Evolutionary conservation across 1,140 invertebrate species (phyloP).

Genomic region (Adelges cooleyi): DNA sequence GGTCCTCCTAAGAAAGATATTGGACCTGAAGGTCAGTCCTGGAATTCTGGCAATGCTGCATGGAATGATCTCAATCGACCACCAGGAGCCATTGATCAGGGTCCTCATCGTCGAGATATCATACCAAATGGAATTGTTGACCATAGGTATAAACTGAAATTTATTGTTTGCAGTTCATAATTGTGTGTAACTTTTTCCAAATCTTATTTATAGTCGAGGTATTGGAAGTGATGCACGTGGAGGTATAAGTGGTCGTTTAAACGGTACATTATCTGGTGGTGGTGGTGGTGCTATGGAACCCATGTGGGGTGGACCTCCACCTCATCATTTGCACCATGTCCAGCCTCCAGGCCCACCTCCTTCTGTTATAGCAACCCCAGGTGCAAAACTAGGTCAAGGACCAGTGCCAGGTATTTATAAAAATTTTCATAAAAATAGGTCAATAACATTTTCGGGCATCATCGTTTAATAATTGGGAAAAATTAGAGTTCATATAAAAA

Average conservation of each 20-base stretch:
- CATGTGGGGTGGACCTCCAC: constrained; percentile 53
- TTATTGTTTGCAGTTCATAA: no score
- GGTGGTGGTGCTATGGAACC: constrained; percentile 44
- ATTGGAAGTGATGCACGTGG: constrained; percentile 47
- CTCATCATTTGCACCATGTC: constrained; percentile 41
- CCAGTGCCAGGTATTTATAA: constrained; percentile 15
- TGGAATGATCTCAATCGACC: constrained; percentile 32
- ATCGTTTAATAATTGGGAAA: no score
- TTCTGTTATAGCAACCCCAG: constrained; percentile 27
- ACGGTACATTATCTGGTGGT: constrained; percentile 39
- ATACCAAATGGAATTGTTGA: constrained; percentile 44
- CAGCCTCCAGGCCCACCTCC: constrained; percentile 39
- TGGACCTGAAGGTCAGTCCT: constrained; percentile 39
- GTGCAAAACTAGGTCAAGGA: constrained; percentile 23
- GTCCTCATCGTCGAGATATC: constrained; percentile 52
- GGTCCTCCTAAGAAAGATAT: constrained; percentile 36
- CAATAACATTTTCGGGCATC: no score
- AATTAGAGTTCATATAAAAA: no score
- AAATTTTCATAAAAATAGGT: no score
- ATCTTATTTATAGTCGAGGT: constrained; percentile 27
- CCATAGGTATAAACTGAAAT: constrained; percentile 33
- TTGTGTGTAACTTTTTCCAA: no score
- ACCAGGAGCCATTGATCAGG: constrained; percentile 12
- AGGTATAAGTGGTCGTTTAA: constrained; percentile 61
- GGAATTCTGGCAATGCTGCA: constrained; percentile 40